A percentile compares a stretch with the other conserved stretches of the same genome.
These are phyloP conservation scores for Lerema accius DNA, from an alignment of 1,140 invertebrate species.

Conservation along the genomic window DNA sequence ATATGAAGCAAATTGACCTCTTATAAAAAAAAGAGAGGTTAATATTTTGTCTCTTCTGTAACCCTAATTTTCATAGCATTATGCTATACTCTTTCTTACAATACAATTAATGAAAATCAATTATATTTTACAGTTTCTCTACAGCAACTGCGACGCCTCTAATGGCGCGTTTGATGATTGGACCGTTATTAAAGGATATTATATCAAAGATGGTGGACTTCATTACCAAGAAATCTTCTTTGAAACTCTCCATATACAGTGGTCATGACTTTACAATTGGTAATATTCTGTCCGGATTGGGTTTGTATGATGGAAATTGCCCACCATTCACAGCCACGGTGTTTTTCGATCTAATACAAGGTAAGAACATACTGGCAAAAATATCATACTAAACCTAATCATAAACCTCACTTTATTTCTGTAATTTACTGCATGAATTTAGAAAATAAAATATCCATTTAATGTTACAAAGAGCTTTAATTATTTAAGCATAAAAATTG, in stretches of 20 bases:
- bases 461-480: no score
- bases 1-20: no score
- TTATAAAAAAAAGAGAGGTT: no score
- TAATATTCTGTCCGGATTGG: slow-evolving; percentile 88
- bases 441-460: no score
- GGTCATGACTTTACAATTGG: slow-evolving; percentile 93
- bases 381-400: no score
- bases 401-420: no score
- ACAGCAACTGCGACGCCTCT: slow-evolving; percentile 78
- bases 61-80: no score
- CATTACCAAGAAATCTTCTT: slow-evolving; percentile 68
- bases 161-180: slow-evolving; percentile 83
- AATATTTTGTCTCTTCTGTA: no score
- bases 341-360: slow-evolving; percentile 86
- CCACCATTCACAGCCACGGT: slow-evolving; percentile 89
- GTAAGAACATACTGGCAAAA: slow-evolving; percentile 45
- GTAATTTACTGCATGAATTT: no score
- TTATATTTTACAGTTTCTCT: slow-evolving; percentile 78
- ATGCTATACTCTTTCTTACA: no score
- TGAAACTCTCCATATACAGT: slow-evolving; percentile 89
- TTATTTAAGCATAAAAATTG: no score
- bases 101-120: no score
- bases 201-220: slow-evolving; percentile 83
- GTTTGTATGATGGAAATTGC: slow-evolving; percentile 88
- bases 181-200: slow-evolving; percentile 87